Conservation (phyloP, 2,888 invertebrate species). For the Cerastoderma edule region DNA sequence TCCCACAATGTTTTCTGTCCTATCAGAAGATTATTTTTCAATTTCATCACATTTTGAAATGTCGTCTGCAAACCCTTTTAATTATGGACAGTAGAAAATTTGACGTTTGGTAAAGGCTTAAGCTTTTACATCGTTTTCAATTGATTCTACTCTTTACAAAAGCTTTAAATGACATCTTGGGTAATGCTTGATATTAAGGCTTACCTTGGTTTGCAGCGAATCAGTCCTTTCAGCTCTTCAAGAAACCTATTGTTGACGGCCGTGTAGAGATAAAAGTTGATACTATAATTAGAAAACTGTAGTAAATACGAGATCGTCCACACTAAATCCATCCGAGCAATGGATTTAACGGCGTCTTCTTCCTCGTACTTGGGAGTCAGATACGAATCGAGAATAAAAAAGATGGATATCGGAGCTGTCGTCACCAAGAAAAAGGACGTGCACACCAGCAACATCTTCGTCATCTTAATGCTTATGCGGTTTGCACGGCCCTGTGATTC, state of each 20-base stretch:
- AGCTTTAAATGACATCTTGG: no score
- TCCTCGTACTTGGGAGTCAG: slow-evolving; percentile 34
- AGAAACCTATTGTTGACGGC: slow-evolving; percentile 59
- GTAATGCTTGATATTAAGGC: no score
- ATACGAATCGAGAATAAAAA: slow-evolving; percentile 66
- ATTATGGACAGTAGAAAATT: no score
- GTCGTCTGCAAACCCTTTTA: no score
- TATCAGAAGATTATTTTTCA: not conserved
- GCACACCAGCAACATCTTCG: slow-evolving; percentile 62
- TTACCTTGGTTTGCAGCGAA: slow-evolving; percentile 52
- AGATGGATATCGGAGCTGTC: slow-evolving; percentile 63
- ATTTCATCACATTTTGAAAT: no score
- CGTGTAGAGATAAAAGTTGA: slow-evolving; percentile 69
- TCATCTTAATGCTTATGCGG: slow-evolving; percentile 59
- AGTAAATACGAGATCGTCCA: slow-evolving; percentile 59
- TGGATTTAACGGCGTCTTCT: not conserved
- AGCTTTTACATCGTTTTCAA: no score
- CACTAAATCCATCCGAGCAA: slow-evolving; percentile 50
- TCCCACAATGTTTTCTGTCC: slow-evolving; percentile 9
- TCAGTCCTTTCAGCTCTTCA: slow-evolving; percentile 46
- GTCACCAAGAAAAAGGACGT: slow-evolving; percentile 63
- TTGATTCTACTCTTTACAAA: no score
- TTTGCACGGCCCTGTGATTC: slow-evolving; percentile 26
- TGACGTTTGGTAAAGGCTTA: no score
- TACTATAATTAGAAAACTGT: slow-evolving; percentile 62